phyloP scores from a whole-genome alignment of 1,140 invertebrate species.

The Musca vetustissima region DNA sequence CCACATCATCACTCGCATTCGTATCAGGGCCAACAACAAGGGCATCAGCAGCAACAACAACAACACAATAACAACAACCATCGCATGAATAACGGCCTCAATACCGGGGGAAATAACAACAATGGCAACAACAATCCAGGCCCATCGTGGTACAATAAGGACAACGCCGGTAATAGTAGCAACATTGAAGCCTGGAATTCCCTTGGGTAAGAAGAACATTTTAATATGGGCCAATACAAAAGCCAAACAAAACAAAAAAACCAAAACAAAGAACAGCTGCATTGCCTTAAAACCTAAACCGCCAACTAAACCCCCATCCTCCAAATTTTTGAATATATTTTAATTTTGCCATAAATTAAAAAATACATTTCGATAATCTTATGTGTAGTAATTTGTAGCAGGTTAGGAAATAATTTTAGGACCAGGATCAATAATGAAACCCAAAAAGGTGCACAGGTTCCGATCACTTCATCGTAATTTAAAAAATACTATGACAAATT shows the following conservation, averaged over 20 bases:
- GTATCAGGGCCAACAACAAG: constrained; percentile 1
- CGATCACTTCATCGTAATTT: too few relatives aligned
- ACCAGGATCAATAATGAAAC: too few relatives aligned
- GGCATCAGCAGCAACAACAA: neutral
- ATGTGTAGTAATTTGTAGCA: too few relatives aligned
- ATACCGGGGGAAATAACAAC: neutral
- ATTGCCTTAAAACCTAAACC: neutral
- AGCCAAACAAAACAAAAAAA: too few relatives aligned
- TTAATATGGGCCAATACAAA: neutral
- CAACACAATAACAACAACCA: constrained; percentile 15
- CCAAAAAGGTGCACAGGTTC: too few relatives aligned
- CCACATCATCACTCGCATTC: constrained; percentile 26
- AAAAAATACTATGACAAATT: too few relatives aligned
- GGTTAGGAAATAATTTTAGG: too few relatives aligned
- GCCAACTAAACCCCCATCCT: neutral
- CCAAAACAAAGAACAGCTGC: neutral
- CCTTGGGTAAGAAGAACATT: constrained; percentile 28
- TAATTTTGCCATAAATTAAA: too few relatives aligned
- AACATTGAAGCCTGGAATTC: constrained; percentile 28
- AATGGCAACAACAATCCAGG: constrained; percentile 13
- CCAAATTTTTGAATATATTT: too few relatives aligned
- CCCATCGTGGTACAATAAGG: constrained; percentile 19
- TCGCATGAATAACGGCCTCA: neutral
- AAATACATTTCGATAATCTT: too few relatives aligned
- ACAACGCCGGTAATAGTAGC: constrained; percentile 14